Base-by-base conservation (phyloP, 64 coral and sea anemone genomes). In the Porites lutea region DNA sequence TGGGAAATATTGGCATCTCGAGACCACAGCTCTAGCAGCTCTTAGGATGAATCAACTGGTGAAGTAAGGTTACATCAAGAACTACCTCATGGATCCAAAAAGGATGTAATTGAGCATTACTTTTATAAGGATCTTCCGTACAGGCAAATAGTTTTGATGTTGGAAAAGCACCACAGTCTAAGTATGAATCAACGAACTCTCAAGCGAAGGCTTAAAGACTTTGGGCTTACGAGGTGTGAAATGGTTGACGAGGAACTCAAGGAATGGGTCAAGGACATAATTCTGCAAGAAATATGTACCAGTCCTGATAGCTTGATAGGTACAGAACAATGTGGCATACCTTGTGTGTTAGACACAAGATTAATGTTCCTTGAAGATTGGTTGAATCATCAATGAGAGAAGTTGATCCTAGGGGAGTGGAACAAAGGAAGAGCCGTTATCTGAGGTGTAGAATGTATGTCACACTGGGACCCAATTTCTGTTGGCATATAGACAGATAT, bases 291-390 rank as follows among this genome's bases (percentile, higher is more conserved):
- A 93, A 73, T 93, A 79, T 15, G 64, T 45, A 88, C 79, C 82
- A 76, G 85, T 77, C 92, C 92, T 62, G 65, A 82, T 13, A 88
- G 85, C 13, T 69, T 59, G 53, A 71, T 82, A 85, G 92, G 14
- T 93, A 93, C 44, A 13, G 66, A 44, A 80, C 83, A 3, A 93
- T 93, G 83, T 93, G 92, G 92, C 92, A 93, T 69, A 47, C 88
- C 9, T 67, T 94, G 14, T 78, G 86, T 37, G 58, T 83, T 16
- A 94, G 92, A 82, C 66, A 94, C 89, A 66, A 88, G 27, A 82
- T 94, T 69, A 64, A 94, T 94, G 92, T 52, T 55, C 82, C 82
- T 44, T 51, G 91, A 79, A 43, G 57, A 49, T 70, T 87, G 73
- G 90, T 92, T 23, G 71, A 50, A 46, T 86, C 82, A 13, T 27